Evolutionary conservation across 2,113 vertebrate genomes (phyloP).

Genomic region (Meles meles): DNA sequence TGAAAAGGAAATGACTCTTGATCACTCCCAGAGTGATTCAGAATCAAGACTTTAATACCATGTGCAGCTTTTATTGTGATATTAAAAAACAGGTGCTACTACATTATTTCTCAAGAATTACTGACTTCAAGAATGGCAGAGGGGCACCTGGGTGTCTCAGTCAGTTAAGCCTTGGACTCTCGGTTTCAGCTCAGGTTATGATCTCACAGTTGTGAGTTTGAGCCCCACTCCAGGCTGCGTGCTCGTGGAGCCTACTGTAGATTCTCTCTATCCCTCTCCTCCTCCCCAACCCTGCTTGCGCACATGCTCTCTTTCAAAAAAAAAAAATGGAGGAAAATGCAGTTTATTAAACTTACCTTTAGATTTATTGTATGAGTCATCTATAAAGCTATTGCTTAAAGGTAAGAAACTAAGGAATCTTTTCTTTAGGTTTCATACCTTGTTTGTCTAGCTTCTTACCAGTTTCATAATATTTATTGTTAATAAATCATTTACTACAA

Average conservation of each 20-base stretch:
- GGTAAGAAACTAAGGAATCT: background rate
- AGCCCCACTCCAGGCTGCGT: background rate
- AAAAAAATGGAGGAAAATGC: background rate
- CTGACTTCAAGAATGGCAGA: background rate
- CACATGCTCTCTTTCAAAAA: background rate
- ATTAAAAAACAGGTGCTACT: background rate
- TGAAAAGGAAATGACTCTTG: slow-evolving; percentile 46
- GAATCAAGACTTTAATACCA: background rate
- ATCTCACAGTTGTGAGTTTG: background rate
- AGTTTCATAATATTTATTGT: background rate
- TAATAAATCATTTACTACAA: background rate
- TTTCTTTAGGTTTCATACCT: background rate
- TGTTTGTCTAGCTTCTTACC: background rate
- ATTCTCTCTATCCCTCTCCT: background rate
- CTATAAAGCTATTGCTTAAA: background rate
- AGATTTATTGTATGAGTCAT: background rate
- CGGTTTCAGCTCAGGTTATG: background rate
- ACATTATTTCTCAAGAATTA: background rate
- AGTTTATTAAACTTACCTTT: background rate
- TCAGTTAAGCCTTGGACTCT: background rate
- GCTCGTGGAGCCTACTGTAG: background rate
- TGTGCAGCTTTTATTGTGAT: background rate
- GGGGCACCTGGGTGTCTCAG: background rate
- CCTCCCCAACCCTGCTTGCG: background rate
- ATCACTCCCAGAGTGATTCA: background rate